Evolutionary conservation across 2,888 invertebrate species (phyloP), one percentile per base, ranked within the genome.

Genomic region (Colostygia pectinataria): DNA sequence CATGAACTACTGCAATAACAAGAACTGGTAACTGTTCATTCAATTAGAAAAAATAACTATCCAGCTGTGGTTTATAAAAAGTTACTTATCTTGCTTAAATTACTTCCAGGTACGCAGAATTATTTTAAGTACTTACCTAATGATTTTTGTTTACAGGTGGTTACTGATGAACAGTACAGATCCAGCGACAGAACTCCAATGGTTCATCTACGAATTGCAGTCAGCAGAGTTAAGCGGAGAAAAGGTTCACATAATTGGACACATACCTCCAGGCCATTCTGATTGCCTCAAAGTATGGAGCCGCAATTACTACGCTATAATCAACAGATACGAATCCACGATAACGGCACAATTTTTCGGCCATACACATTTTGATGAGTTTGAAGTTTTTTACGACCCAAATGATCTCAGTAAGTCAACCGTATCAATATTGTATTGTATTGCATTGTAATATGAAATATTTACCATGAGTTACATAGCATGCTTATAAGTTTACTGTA

Each of bases 241-340:
- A 80, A 98, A 98, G 80, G 99, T 99, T 7, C 98, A 99, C 71
- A 95, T 99, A n/a, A 95, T 99, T 42, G 98, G 98, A 0, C 99
- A 99, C 76, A 98, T 99, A 65, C 98, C 98, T 0, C 98, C 99
- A 0, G 98, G 98, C 2, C 96, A 96, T 72, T 94, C 95, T 0
- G 98, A 98, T 77, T 98, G 98, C 70, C 84, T 98, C 24, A 97
- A 97, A 87, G 95, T 98, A 2, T 99, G 98, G 98, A 98, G 98
- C 3, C 93, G 97, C 59, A 99, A 99, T 83, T 97, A 96, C 77
- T 97, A 97, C 71, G 94, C 94, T 33, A 97, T 97, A 45, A 93
- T 97, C 41, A 95, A 96, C 63, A 92, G 97, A 66, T 98, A 97
- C 75, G 97, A 98, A 80, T 92, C 94, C 15, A 98, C 96, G 0